phyloP scores from a whole-genome alignment of 2,797 vertebrate genomes.

The Spea hammondii region DNA sequence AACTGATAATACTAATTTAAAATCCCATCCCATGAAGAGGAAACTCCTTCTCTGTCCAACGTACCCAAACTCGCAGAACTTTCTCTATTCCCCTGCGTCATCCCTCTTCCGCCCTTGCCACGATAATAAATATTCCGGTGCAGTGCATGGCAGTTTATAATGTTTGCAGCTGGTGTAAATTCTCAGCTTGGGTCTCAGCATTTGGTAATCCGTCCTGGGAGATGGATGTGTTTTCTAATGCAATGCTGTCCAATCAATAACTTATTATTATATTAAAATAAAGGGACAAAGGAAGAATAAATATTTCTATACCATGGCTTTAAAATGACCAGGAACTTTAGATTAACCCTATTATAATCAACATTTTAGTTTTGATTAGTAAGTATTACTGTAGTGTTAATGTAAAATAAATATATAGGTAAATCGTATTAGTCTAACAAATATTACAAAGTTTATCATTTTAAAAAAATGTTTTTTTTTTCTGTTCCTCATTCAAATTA shows the following conservation, averaged over 20 bases:
- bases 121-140: constrained; percentile 49
- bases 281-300: constrained; percentile 42
- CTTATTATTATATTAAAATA: constrained; percentile 54
- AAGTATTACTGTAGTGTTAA: constrained; percentile 3
- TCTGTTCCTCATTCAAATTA: no score
- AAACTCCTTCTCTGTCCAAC: no score
- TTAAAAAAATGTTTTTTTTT: no score
- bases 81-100: constrained; percentile 12
- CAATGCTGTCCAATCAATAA: constrained; percentile 52
- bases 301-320: constrained; percentile 40
- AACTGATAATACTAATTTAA: no score
- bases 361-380: neutral
- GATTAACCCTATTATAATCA: constrained; percentile 36
- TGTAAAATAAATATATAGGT: no score
- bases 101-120: neutral
- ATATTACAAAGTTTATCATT: no score
- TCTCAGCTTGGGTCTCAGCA: constrained; percentile 41
- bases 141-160: constrained; percentile 48
- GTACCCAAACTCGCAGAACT: neutral
- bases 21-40: no score
- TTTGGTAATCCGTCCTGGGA: constrained; percentile 50
- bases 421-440: no score
- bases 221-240: constrained; percentile 54
- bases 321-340: constrained; percentile 17
- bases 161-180: constrained; percentile 52